phyloP scores from a whole-genome alignment of 2,797 vertebrate genomes.

The Rhinogobio ventralis region DNA sequence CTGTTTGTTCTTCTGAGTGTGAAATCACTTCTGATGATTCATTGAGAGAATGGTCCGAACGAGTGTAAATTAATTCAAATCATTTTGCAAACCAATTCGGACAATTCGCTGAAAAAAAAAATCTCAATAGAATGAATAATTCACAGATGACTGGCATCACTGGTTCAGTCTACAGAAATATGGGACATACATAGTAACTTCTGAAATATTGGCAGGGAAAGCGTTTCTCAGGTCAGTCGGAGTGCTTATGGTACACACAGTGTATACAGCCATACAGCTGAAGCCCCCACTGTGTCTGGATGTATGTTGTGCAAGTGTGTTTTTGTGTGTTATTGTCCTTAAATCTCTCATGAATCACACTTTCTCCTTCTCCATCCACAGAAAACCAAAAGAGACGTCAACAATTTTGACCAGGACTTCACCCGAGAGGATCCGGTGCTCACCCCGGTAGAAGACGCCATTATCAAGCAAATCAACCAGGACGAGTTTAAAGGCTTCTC shows the following conservation, averaged over 20 bases:
- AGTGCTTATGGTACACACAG: not conserved
- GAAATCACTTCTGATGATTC: not conserved
- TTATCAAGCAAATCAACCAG: slow-evolving; percentile 98
- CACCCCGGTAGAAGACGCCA: slow-evolving; percentile 90
- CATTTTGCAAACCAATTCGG: not conserved
- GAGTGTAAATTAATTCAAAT: not conserved
- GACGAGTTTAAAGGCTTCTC: slow-evolving; percentile 98
- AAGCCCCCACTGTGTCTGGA: not conserved
- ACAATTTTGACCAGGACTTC: slow-evolving; percentile 99
- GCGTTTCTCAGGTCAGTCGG: not conserved
- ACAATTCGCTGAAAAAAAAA: not conserved
- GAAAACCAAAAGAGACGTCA: slow-evolving; percentile 99
- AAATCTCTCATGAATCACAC: not conserved
- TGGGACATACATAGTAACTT: not conserved
- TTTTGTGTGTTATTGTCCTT: not conserved
- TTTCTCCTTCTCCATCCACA: slow-evolving; percentile 65
- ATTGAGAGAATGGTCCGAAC: not conserved
- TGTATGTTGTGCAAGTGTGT: not conserved
- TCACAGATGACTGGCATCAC: not conserved
- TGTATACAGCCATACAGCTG: not conserved
- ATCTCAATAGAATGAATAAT: not conserved
- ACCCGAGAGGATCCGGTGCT: slow-evolving; percentile 94
- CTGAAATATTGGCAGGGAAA: not conserved
- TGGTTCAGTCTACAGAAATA: not conserved
- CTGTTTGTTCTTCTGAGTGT: not conserved